Percentiles rank a stretch among this genome's conserved stretches.
phyloP scores from a whole-genome alignment of 2,797 vertebrate genomes.

The Danio kyathit region DNA sequence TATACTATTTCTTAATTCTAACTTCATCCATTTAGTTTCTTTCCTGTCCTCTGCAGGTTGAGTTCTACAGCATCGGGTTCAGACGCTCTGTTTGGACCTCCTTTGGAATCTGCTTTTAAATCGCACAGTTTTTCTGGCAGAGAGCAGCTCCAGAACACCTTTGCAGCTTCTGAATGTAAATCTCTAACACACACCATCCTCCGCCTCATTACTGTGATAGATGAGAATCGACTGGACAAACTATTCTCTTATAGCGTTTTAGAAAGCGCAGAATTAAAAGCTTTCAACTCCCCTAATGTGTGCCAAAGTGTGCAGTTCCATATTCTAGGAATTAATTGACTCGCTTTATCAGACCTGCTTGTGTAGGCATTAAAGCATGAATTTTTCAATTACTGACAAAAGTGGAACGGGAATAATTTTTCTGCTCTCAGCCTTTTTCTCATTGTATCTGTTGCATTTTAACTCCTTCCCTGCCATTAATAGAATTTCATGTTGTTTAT shows the following conservation, averaged over 20 bases:
- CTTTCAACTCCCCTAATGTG: constrained; percentile 13
- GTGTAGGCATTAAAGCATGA: constrained; percentile 19
- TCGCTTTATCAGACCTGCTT: not conserved
- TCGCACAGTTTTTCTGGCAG: constrained; percentile 85
- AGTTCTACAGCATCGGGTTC: constrained; percentile 72
- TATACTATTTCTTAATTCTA: not conserved
- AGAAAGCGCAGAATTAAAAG: constrained; percentile 15
- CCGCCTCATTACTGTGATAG: constrained; percentile 21
- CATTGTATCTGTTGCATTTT: not conserved
- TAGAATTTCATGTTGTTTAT: no score
- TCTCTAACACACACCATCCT: not conserved
- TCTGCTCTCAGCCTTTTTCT: not conserved
- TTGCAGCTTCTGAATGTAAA: constrained; percentile 77
- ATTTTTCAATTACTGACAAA: constrained; percentile 8
- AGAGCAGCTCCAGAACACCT: constrained; percentile 62
- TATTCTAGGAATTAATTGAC: constrained; percentile 9
- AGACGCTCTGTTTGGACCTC: constrained; percentile 87
- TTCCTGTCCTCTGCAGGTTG: constrained; percentile 70
- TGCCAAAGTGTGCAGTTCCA: constrained; percentile 12
- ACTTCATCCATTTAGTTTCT: not conserved
- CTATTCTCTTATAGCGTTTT: constrained; percentile 10
- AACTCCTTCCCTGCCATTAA: not conserved
- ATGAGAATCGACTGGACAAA: constrained; percentile 19
- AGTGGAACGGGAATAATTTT: not conserved
- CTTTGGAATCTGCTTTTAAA: constrained; percentile 87